Conservation (phyloP, 2,113 vertebrate genomes). For the Erythrolamprus reginae region DNA sequence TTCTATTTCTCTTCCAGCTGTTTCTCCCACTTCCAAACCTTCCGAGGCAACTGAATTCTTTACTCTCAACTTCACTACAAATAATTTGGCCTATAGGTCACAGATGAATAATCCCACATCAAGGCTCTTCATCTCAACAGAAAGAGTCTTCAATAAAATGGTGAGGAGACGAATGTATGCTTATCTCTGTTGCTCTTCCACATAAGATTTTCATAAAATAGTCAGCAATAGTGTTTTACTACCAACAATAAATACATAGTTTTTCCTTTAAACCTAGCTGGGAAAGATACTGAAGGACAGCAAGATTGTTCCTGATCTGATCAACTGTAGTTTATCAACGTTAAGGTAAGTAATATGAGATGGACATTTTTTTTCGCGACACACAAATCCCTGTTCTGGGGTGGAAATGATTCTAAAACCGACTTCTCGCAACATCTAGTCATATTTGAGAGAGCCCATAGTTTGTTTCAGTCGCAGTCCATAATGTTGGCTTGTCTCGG, state of each 20-base stretch:
- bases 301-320: not conserved
- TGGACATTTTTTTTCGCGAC: not conserved
- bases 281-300: not conserved
- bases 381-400: not conserved
- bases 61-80: slow-evolving; percentile 53
- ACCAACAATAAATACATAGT: not conserved
- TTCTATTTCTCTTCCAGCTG: slow-evolving; percentile 10
- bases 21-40: not conserved
- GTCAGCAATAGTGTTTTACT: not conserved
- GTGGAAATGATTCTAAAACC: not conserved
- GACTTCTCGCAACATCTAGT: too few species aligned
- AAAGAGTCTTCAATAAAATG: not conserved
- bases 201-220: not conserved
- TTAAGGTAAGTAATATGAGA: not conserved
- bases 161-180: slow-evolving; percentile 25
- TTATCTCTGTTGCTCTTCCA: not conserved
- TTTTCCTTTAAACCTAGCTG: not conserved
- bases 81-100: not conserved
- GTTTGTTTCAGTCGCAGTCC: not conserved
- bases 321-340: not conserved
- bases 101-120: slow-evolving; percentile 26
- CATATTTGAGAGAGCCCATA: not conserved
- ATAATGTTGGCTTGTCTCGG: too few species aligned
- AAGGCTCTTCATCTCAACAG: slow-evolving; percentile 34
- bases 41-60: slow-evolving; percentile 6